Base-by-base conservation (phyloP, 1,140 invertebrate species). In the Conus betulinus region DNA sequence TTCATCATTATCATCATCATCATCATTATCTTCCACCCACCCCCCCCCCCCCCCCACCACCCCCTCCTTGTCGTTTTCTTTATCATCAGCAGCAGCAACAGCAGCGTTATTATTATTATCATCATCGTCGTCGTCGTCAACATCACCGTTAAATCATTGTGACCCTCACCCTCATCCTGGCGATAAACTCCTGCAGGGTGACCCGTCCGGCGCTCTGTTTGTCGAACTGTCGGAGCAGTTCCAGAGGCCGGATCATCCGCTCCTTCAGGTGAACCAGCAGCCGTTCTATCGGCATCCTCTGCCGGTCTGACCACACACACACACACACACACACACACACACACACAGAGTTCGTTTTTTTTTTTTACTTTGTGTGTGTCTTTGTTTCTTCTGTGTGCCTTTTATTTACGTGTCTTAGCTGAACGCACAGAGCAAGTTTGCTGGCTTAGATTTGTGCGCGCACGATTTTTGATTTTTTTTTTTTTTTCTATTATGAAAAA, bases 231-330 rank as follows among this genome's bases (percentile, higher is more conserved):
- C 87, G 23, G 0, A 88, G 81, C 60, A 88, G 25, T 51, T 88
- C 87, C 81, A 88, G 81, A 2, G 87, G 87, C 15, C 87, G 55
- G 13, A 88, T 88, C 87, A 88, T 88, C 23, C 78, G 60, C 3
- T 8, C 20, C 57, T 51, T 60, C 55, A 88, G 79, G 63, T 82
- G 81, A 0, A 51, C 8, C 87, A 88, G 76, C 27, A 88, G 81
- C 10, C 78, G 52, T 25, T 71, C 79, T 79, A 88, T 88, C 1
- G 78, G 76, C 5, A 27, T 83, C 5, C 20, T 4, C 39, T 88
- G 25, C 1, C 60, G 78, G 2, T 88, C 87, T 88, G 71, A 5
- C 39, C 39, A 39, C 39, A 39, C 39, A 39, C 39, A 39, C 39
- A 39, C 39, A 39, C 39, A 39, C 39, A 39, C 39, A 39, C 39